A percentile compares a stretch with the other conserved stretches of the same genome.
phyloP scores from a whole-genome alignment of 2,888 invertebrate species.

The Steinernema hermaphroditum region DNA sequence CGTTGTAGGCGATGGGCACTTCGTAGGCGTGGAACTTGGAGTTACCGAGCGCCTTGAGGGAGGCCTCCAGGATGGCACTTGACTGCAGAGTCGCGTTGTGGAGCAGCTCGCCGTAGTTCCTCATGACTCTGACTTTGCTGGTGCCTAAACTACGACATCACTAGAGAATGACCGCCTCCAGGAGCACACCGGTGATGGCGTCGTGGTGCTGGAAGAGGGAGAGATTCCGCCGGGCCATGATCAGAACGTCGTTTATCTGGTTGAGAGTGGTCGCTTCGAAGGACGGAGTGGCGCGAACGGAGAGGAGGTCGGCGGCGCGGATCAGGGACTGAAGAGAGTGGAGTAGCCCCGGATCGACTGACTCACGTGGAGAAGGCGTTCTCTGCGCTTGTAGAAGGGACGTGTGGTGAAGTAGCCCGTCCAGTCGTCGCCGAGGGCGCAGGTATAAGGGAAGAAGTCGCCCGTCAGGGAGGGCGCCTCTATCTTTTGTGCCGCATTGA shows the following conservation, averaged over 20 bases:
- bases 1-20: neutral
- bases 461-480: slow-evolving; percentile 78
- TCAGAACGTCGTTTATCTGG: slow-evolving; percentile 68
- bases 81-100: slow-evolving; percentile 16
- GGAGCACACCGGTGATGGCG: slow-evolving; percentile 79
- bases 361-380: slow-evolving; percentile 73
- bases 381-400: slow-evolving; percentile 74
- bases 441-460: slow-evolving; percentile 81
- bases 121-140: slow-evolving; percentile 15
- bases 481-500: slow-evolving; percentile 66
- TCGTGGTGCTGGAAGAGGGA: slow-evolving; percentile 95
- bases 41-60: neutral
- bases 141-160: neutral
- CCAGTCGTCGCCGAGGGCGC: slow-evolving; percentile 86
- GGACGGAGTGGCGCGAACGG: slow-evolving; percentile 30
- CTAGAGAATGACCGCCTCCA: neutral
- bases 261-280: slow-evolving; percentile 20
- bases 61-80: slow-evolving; percentile 2
- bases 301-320: slow-evolving; percentile 44
- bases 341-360: too few relatives aligned
- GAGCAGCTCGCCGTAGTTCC: slow-evolving; percentile 6
- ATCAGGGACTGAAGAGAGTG: too few relatives aligned
- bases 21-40: neutral
- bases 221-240: slow-evolving; percentile 77
- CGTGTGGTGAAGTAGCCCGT: slow-evolving; percentile 90